Conservation (phyloP, 2,888 invertebrate species). For the Kuschelorhynchus macadamiae region DNA sequence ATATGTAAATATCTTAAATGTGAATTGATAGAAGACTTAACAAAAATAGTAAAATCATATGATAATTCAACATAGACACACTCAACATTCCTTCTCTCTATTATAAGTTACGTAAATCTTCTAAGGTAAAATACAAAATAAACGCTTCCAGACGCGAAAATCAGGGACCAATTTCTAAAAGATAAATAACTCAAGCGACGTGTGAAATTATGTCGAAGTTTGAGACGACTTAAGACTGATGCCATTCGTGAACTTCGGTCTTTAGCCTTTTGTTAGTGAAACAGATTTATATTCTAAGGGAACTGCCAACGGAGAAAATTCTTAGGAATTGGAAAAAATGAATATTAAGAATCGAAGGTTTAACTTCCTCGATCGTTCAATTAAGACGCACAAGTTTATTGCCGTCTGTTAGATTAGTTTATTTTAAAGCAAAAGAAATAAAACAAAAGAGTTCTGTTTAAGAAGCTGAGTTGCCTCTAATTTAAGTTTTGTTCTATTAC, state of each 20-base stretch:
- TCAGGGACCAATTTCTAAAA: slow-evolving; percentile 48
- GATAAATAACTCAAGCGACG: slow-evolving; percentile 49
- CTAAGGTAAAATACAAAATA: slow-evolving; percentile 16
- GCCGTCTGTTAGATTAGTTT: no score
- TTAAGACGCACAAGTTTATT: no score
- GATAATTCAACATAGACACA: no score
- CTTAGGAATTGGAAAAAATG: slow-evolving; percentile 19
- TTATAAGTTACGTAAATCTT: slow-evolving; percentile 18
- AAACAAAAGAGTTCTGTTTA: no score
- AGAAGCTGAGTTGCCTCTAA: no score
- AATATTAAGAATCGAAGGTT: slow-evolving; percentile 4
- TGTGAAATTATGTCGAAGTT: slow-evolving; percentile 52
- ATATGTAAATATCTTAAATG: no score
- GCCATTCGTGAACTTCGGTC: slow-evolving; percentile 38
- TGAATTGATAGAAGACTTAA: no score
- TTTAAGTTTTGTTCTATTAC: no score
- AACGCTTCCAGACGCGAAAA: slow-evolving; percentile 39
- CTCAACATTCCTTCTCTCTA: no score
- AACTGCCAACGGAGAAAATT: slow-evolving; percentile 33
- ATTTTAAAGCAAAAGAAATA: no score
- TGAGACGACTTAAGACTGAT: slow-evolving; percentile 47
- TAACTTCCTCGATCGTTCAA: not conserved
- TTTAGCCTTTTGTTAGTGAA: slow-evolving; percentile 50
- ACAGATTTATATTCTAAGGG: slow-evolving; percentile 45
- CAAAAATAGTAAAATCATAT: no score